Conservation (phyloP, 2,888 invertebrate genomes). For the Nomada flava region DNA sequence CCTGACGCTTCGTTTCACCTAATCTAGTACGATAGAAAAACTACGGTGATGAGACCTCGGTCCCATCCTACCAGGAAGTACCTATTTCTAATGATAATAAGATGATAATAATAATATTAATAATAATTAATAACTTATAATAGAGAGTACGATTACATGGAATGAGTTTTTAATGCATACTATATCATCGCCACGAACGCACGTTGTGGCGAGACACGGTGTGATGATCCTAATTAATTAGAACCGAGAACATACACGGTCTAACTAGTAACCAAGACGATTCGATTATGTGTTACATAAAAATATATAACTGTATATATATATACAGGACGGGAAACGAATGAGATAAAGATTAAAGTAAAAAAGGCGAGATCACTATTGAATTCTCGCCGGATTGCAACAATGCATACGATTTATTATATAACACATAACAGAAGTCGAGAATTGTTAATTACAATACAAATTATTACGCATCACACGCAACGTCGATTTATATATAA, state of each 20-base stretch:
- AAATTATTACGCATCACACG: neutral
- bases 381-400: conserved; percentile 28
- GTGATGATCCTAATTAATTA: conserved; percentile 61
- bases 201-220: conserved; percentile 50
- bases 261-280: conserved; percentile 22
- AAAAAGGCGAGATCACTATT: conserved; percentile 8
- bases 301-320: neutral
- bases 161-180: conserved; percentile 59
- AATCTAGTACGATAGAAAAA: conserved; percentile 55
- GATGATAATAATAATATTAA: conserved; percentile 58
- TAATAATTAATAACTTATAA: conserved; percentile 68
- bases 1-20: conserved; percentile 50
- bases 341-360: neutral
- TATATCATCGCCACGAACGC: conserved; percentile 50
- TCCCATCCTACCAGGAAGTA: conserved; percentile 69
- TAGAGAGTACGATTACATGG: conserved; percentile 63
- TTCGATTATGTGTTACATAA: conserved; percentile 28
- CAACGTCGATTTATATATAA: neutral
- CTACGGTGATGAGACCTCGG: conserved; percentile 57
- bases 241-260: conserved; percentile 33
- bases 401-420: neutral
- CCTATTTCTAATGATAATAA: conserved; percentile 71
- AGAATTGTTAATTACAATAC: conserved; percentile 7
- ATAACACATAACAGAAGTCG: neutral
- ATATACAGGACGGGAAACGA: neutral